These are phyloP conservation scores for Amorpha juglandis DNA, from an alignment of 2,888 invertebrate genomes.

Conservation along the genomic window DNA sequence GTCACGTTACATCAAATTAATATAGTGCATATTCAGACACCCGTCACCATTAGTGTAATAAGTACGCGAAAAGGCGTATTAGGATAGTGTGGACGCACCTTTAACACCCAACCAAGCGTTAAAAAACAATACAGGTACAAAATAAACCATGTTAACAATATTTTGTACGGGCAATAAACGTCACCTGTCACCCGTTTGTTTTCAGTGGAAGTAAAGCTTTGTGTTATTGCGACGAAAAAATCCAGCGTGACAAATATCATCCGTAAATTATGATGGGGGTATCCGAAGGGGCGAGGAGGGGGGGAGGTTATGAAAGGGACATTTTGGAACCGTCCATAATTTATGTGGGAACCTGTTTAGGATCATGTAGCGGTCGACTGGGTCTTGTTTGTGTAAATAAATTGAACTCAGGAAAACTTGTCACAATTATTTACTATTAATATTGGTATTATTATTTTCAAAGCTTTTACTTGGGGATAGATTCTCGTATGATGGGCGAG, in stretches of 20 bases:
- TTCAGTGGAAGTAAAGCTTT: conserved; percentile 21
- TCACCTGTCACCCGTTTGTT: conserved; percentile 21
- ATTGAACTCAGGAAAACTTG: no score
- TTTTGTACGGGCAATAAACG: conserved; percentile 20
- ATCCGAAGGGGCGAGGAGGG: background rate
- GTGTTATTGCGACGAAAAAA: conserved; percentile 22
- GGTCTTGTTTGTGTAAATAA: background rate
- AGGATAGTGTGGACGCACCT: background rate
- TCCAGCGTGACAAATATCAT: conserved; percentile 23
- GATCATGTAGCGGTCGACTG: conserved; percentile 10
- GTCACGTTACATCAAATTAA: no score
- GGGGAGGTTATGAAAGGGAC: conserved; percentile 37
- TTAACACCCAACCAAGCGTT: conserved; percentile 1
- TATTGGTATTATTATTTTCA: no score
- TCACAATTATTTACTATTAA: no score
- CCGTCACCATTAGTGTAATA: no score
- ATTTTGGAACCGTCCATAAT: conserved; percentile 41
- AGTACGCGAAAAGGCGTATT: no score
- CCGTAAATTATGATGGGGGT: conserved; percentile 13
- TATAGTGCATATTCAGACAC: background rate
- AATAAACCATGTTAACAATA: conserved; percentile 21
- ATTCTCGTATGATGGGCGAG: no score
- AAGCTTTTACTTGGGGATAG: no score
- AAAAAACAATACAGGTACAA: conserved; percentile 20
- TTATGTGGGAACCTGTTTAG: conserved; percentile 35